Evolutionary conservation across 1,140 invertebrate genomes (phyloP).

Genomic region (Parasteatoda tepidariorum): DNA sequence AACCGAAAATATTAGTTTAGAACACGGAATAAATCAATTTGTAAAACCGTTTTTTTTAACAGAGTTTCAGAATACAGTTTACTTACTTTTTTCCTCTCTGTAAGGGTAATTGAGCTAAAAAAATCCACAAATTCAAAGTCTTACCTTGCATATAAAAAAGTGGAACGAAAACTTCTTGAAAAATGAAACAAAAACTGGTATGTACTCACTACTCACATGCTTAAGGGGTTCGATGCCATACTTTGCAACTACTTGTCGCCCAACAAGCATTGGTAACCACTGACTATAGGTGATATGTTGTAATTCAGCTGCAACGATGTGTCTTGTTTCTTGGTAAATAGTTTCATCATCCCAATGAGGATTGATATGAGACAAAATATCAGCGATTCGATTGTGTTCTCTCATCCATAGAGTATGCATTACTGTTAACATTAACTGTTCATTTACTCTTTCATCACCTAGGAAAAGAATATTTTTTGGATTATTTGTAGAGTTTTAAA

Average conservation of each 20-base stretch:
- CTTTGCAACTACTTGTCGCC: constrained; percentile 93
- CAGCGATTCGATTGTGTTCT: constrained; percentile 67
- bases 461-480: constrained; percentile 19
- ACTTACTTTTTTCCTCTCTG: too few species aligned
- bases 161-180: not conserved
- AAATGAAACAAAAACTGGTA: not conserved
- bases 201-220: constrained; percentile 66
- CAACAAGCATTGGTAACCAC: constrained; percentile 91
- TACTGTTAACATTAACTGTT: constrained; percentile 79
- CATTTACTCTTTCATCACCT: constrained; percentile 94
- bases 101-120: too few species aligned
- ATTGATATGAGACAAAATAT: constrained; percentile 76
- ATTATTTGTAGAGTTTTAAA: not conserved
- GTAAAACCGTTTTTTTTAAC: too few species aligned
- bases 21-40: too few species aligned
- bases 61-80: too few species aligned
- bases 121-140: too few species aligned
- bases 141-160: not conserved
- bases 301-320: constrained; percentile 89
- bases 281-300: constrained; percentile 96
- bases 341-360: constrained; percentile 96
- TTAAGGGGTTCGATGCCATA: constrained; percentile 72
- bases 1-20: too few species aligned
- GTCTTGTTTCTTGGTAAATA: constrained; percentile 86
- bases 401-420: constrained; percentile 73